Percentiles rank a stretch among this genome's conserved stretches.
Evolutionary conservation across 1,140 invertebrate species (phyloP).

Genomic region (Brachionus calyciflorus): DNA sequence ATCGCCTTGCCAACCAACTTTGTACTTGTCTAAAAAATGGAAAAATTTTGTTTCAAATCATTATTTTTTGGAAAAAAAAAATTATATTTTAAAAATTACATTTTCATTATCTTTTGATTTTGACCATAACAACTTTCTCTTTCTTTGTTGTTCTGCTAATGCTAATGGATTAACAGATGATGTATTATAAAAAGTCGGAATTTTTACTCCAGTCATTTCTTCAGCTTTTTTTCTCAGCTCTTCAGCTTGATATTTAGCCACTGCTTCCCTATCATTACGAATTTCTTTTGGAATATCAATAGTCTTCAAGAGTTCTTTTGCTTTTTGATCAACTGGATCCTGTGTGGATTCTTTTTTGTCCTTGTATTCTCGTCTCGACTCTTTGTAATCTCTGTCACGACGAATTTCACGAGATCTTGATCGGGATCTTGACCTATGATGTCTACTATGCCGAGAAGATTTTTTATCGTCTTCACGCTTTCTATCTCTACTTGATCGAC

Average conservation of each 20-base stretch:
- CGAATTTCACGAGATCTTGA: not conserved
- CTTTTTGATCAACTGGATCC: not conserved
- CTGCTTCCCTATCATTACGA: not conserved
- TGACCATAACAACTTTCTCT: constrained; percentile 80
- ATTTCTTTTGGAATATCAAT: constrained; percentile 43
- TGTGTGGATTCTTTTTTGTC: not conserved
- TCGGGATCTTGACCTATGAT: not conserved
- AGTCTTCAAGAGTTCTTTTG: not conserved
- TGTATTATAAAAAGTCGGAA: constrained; percentile 76
- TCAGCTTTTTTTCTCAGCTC: constrained; percentile 52
- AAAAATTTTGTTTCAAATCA: not conserved
- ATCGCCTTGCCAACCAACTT: constrained; percentile 66
- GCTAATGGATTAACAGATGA: constrained; percentile 73
- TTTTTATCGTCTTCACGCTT: not conserved
- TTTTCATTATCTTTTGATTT: constrained; percentile 65
- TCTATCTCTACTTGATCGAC: no score
- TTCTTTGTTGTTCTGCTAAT: constrained; percentile 81
- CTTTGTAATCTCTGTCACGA: not conserved
- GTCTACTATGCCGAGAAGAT: not conserved
- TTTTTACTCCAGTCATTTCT: constrained; percentile 57
- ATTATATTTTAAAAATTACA: constrained; percentile 52
- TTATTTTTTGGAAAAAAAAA: not conserved
- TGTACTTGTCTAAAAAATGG: constrained; percentile 49
- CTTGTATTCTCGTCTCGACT: not conserved
- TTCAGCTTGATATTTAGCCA: not conserved